Evolutionary conservation across 2,888 invertebrate genomes (phyloP).

Genomic region (Baccha elongata): DNA sequence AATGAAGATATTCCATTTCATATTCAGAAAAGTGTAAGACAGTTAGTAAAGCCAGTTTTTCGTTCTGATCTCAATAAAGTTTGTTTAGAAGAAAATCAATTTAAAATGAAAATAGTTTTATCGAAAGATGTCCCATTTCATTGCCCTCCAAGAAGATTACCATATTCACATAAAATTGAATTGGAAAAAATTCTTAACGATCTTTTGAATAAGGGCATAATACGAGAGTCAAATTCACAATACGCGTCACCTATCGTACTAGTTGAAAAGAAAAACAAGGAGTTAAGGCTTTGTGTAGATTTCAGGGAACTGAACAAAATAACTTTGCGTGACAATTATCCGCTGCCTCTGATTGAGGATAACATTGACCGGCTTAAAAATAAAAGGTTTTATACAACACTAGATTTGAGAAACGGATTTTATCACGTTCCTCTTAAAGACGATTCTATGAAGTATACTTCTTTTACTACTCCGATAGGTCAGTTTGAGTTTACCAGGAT

Average conservation of each 20-base stretch:
- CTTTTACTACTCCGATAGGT: too few relatives aligned
- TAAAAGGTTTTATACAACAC: conserved; percentile 65
- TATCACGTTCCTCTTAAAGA: conserved; percentile 61
- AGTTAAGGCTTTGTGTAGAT: too few relatives aligned
- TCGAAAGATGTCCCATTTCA: conserved; percentile 53
- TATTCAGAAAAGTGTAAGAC: conserved; percentile 1
- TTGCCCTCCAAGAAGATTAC: conserved; percentile 42
- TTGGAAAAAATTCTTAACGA: conserved; percentile 46
- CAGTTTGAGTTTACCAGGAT: too few relatives aligned
- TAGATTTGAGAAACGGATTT: conserved; percentile 74
- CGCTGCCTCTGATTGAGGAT: too few relatives aligned
- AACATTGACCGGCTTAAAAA: too few relatives aligned
- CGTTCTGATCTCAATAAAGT: conserved; percentile 8
- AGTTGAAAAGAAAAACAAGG: conserved; percentile 62
- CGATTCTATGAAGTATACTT: too few relatives aligned
- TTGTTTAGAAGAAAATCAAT: conserved; percentile 1
- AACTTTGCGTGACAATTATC: too few relatives aligned
- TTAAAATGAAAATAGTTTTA: conserved; percentile 48
- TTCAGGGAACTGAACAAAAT: too few relatives aligned
- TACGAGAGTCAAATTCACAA: conserved; percentile 42
- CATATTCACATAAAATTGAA: conserved; percentile 46
- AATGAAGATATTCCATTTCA: conserved; percentile 16
- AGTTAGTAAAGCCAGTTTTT: conserved; percentile 32
- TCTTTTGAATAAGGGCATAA: conserved; percentile 18
- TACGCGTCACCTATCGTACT: too few relatives aligned